These are phyloP conservation scores for Merluccius polli DNA, from an alignment of 2,797 vertebrate species.

Conservation along the genomic window DNA sequence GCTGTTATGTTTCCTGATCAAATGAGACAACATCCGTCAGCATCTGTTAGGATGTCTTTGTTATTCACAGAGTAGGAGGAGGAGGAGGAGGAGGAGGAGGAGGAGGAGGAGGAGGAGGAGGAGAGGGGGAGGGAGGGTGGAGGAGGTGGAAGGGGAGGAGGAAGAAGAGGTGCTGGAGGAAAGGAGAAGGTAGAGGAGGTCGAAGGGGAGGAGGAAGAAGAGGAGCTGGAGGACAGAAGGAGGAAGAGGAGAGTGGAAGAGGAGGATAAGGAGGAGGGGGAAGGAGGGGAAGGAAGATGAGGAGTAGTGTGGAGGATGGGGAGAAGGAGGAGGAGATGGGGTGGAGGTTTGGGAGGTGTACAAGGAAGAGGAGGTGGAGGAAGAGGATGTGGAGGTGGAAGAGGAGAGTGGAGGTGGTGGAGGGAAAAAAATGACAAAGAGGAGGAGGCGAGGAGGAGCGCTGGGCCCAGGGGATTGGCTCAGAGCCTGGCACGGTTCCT, in stretches of 20 bases:
- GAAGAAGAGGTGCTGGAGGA: too few species aligned
- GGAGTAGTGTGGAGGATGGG: background rate
- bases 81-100: background rate
- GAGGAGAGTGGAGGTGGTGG: background rate
- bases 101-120: too few species aligned
- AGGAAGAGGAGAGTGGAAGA: constrained; percentile 26
- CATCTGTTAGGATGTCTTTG: background rate
- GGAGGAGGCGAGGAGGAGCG: background rate
- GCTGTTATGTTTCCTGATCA: background rate
- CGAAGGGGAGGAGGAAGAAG: too few species aligned
- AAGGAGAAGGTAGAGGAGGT: too few species aligned
- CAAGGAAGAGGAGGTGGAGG: background rate
- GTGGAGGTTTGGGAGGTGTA: constrained; percentile 13
- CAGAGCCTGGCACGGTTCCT: background rate
- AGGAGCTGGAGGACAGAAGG: too few species aligned
- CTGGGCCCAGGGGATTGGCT: background rate
- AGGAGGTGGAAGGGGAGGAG: too few species aligned
- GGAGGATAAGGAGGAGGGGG: background rate
- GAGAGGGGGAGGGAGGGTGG: too few species aligned
- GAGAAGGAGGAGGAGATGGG: constrained; percentile 24
- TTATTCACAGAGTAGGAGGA: background rate
- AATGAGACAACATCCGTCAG: background rate
- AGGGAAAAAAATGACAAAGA: background rate
- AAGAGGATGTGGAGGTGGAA: constrained; percentile 12
- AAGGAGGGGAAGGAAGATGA: background rate